Conservation (phyloP, 2,888 invertebrate species). For the Marronus borbonicus region DNA sequence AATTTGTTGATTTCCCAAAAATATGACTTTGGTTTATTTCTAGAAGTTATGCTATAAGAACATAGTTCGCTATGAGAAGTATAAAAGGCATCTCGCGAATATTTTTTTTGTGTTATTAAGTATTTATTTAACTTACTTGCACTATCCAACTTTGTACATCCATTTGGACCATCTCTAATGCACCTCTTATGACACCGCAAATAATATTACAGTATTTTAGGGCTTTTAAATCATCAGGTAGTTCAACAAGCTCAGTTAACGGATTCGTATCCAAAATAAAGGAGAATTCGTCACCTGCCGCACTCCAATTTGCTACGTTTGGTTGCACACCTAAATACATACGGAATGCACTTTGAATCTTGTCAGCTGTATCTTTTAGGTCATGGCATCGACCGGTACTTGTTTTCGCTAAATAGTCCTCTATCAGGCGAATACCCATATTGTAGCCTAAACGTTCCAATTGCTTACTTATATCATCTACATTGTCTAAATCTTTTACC, state of each 20-base stretch:
- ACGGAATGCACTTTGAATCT: slow-evolving; percentile 87
- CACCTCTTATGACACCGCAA: slow-evolving; percentile 93
- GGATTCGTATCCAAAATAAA: slow-evolving; percentile 96
- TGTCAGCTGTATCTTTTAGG: slow-evolving; percentile 97
- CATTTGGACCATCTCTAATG: slow-evolving; percentile 98
- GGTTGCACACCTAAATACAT: slow-evolving; percentile 94
- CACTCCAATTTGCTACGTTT: slow-evolving; percentile 94
- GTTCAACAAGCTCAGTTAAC: slow-evolving; percentile 96
- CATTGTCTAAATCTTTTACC: slow-evolving; percentile 95
- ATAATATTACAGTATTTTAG: slow-evolving; percentile 94
- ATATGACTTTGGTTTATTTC: too few species aligned
- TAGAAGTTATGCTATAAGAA: too few species aligned
- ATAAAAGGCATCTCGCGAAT: too few species aligned
- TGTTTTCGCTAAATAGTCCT: slow-evolving; percentile 96
- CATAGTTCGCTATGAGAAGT: too few species aligned
- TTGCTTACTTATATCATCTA: slow-evolving; percentile 98
- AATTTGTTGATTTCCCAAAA: too few species aligned
- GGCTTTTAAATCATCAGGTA: slow-evolving; percentile 87
- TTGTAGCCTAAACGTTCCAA: slow-evolving; percentile 97
- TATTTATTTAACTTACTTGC: slow-evolving; percentile 67
- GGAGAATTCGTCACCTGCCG: slow-evolving; percentile 96
- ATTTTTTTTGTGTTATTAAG: not conserved
- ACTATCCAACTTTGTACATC: slow-evolving; percentile 96
- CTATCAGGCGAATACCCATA: slow-evolving; percentile 97
- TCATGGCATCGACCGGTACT: slow-evolving; percentile 93